These are phyloP conservation scores for Otolemur garnettii DNA, from an alignment of 2,113 vertebrate species.

Conservation along the genomic window DNA sequence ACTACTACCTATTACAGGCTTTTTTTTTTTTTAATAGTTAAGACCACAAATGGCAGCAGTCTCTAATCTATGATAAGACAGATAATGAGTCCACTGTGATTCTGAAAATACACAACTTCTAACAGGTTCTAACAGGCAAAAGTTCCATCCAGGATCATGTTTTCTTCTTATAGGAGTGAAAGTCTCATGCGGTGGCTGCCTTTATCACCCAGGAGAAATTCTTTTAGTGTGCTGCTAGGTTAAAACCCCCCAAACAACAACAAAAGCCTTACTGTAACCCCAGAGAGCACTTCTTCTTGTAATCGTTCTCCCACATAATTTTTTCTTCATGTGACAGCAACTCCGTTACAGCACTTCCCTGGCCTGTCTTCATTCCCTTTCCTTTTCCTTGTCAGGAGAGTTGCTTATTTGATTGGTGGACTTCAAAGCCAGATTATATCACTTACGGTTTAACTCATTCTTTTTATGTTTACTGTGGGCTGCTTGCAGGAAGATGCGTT, in stretches of 20 bases:
- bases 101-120: neutral
- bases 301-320: neutral
- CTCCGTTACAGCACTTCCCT: neutral
- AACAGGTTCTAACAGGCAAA: neutral
- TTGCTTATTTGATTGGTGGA: neutral
- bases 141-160: neutral
- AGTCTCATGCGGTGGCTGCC: rapidly evolving
- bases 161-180: neutral
- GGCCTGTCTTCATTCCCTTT: neutral
- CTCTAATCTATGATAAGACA: neutral
- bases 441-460: neutral
- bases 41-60: neutral
- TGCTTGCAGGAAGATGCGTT: neutral
- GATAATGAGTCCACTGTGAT: neutral
- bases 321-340: neutral
- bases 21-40: neutral
- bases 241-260: neutral
- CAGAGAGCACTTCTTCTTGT: rapidly evolving
- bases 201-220: neutral
- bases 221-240: neutral
- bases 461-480: neutral
- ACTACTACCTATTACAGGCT: neutral
- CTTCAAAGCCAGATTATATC: neutral
- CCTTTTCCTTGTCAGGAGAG: neutral
- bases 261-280: neutral